A percentile compares a stretch with the other conserved stretches of the same genome.
phyloP scores from a whole-genome alignment of 2,113 vertebrate species.

The Eptesicus fuscus region DNA sequence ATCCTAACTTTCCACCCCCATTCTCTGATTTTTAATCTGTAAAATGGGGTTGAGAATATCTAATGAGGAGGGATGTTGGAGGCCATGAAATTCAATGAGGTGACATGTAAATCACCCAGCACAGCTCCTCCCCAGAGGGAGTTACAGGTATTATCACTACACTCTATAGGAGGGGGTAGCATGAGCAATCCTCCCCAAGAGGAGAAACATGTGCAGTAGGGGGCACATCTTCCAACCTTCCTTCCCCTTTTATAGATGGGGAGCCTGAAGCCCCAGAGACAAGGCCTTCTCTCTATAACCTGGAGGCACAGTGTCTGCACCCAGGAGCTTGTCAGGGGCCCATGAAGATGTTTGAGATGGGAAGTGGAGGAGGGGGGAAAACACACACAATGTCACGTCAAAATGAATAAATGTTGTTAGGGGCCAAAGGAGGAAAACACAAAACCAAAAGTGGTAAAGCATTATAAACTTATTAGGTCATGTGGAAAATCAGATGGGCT shows the following conservation, averaged over 20 bases:
- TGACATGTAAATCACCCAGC: rapidly evolving
- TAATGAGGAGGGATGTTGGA: neutral
- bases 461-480: too few species aligned
- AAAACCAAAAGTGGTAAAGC: too few species aligned
- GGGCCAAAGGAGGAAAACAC: too few species aligned
- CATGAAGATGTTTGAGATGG: too few species aligned
- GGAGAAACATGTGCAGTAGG: rapidly evolving
- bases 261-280: neutral
- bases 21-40: neutral
- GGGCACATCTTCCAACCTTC: too few species aligned
- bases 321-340: neutral
- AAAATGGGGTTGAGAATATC: neutral
- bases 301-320: neutral
- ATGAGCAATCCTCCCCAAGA: rapidly evolving
- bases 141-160: rapidly evolving
- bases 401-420: constrained; percentile 50
- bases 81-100: neutral
- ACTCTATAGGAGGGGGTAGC: neutral
- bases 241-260: neutral
- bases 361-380: neutral
- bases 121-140: neutral
- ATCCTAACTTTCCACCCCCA: neutral
- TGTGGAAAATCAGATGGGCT: too few species aligned
- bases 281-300: neutral
- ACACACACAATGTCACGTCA: neutral